Conservation (phyloP, 2,113 vertebrate species). For the Cepphus grylle region DNA sequence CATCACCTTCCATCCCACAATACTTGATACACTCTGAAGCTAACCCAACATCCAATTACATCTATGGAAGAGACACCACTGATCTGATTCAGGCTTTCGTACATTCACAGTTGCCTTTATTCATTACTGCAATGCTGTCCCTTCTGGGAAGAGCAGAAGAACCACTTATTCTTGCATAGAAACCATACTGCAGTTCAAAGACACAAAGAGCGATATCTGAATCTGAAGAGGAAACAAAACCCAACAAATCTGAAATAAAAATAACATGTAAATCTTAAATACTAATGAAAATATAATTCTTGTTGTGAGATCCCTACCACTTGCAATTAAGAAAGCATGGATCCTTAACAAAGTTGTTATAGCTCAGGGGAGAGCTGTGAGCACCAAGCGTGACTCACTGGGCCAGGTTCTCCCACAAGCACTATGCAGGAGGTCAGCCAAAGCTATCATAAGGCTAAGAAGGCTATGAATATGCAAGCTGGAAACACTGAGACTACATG, state of each 20-base stretch:
- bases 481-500: neutral
- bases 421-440: neutral
- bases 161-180: neutral
- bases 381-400: neutral
- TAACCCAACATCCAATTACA: neutral
- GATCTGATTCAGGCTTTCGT: neutral
- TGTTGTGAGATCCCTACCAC: neutral
- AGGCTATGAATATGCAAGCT: neutral
- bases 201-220: neutral
- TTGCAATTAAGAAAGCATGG: neutral
- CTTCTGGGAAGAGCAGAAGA: neutral
- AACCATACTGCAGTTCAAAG: neutral
- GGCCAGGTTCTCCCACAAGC: neutral
- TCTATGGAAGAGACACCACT: neutral
- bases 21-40: neutral
- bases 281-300: neutral
- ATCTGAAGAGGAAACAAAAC: neutral
- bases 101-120: neutral
- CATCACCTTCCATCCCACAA: neutral
- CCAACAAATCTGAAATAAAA: neutral
- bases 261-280: neutral
- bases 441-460: neutral
- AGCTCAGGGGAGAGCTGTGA: neutral
- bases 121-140: neutral
- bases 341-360: neutral